Evolutionary conservation across 1,140 invertebrate species (phyloP), one percentile per base, ranked within the genome.

Genomic region (Cotesia glomerata): DNA sequence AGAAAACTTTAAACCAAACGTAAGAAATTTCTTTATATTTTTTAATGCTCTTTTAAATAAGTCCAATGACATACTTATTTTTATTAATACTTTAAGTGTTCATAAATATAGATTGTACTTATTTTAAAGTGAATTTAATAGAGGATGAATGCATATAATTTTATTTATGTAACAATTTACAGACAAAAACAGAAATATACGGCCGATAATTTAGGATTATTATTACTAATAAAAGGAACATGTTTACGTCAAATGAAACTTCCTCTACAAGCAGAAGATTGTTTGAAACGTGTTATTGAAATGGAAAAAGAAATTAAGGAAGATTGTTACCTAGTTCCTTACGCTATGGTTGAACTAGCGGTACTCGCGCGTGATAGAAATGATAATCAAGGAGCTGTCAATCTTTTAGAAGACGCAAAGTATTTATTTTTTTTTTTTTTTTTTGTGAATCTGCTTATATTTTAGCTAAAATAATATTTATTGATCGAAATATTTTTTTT

Each of bases 271-370:
- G 93, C 95, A 7, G 91, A 96, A 74, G 90, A 95, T 77, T 94
- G 91, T 82, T 90, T 97, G 36, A 89, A 88, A 75, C 89, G 90
- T 74, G 91, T 95, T 16, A 85, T 92, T 75, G 83, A 84, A 69
- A 86, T 94, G 75, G 94, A 95, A 78, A 94, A 93, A 78, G 89
- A 91, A 64, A 90, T 98, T 32, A 92, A 93, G 72, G 93, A 95
- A 73, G 96, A 98, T 83, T 90, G 89, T 0, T 97, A 95, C 85
- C 83, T 98, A 18, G 87, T 95, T 35, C 96, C 97, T 4, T 98
- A 95, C 84, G 91, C 96, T 1, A 89, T 92, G 26, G 93, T 96
- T 18, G 97, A 99, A 86, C 85, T 97, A 61, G 96, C 93, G 13
- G 88, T 96, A 73, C 86, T 97, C 9, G 90, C 93, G 80, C 89